Percentiles rank a stretch among this genome's conserved stretches.
Evolutionary conservation across 2,888 invertebrate species (phyloP).

Genomic region (Synergus itoensis): DNA sequence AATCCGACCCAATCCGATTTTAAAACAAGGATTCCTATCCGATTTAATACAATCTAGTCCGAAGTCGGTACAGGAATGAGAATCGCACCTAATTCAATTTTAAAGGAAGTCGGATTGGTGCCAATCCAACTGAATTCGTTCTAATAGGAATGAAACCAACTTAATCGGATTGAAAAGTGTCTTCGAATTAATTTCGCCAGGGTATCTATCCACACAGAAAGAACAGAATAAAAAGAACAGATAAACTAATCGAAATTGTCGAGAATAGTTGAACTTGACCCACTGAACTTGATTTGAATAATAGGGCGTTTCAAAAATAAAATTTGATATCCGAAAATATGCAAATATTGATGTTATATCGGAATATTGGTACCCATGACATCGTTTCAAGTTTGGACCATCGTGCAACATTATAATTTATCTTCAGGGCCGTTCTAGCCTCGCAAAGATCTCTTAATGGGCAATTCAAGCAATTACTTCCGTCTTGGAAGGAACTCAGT

Average conservation of each 20-base stretch:
- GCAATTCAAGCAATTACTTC: slow-evolving; percentile 63
- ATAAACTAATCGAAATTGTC: background rate
- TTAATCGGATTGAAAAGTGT: too few species aligned
- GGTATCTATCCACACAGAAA: too few species aligned
- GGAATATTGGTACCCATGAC: slow-evolving; percentile 36
- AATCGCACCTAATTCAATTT: too few species aligned
- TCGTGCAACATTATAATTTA: slow-evolving; percentile 38
- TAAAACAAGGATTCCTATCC: too few species aligned
- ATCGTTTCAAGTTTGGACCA: slow-evolving; percentile 38
- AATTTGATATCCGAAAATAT: background rate
- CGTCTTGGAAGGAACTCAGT: slow-evolving; percentile 59
- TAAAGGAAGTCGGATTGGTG: too few species aligned
- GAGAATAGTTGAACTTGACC: background rate
- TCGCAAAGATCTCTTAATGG: slow-evolving; percentile 55
- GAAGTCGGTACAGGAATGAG: too few species aligned
- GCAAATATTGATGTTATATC: background rate
- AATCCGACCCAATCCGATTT: too few species aligned
- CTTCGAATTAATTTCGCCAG: too few species aligned
- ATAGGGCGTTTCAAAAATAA: background rate
- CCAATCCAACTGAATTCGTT: too few species aligned
- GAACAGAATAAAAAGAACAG: too few species aligned
- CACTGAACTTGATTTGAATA: background rate
- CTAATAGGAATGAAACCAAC: too few species aligned
- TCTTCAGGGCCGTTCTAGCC: slow-evolving; percentile 42
- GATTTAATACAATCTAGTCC: too few species aligned